Conservation (phyloP, 2,113 vertebrate genomes). For the Phycodurus eques region DNA sequence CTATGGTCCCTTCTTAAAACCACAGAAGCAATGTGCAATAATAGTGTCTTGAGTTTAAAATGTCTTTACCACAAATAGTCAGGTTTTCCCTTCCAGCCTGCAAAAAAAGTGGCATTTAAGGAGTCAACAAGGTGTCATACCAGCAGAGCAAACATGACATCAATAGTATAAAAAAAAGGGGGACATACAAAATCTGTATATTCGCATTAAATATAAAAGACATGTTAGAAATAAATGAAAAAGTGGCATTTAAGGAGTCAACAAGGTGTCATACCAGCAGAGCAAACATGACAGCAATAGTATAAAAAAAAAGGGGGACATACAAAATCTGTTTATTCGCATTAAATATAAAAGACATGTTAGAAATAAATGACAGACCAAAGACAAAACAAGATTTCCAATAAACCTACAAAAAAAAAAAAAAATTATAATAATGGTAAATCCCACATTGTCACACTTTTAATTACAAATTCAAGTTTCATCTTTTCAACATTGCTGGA, state of each 20-base stretch:
- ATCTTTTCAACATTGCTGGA: slow-evolving; percentile 40
- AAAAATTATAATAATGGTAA: slow-evolving; percentile 29
- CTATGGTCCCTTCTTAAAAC: slow-evolving; percentile 22
- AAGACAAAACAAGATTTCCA: slow-evolving; percentile 38
- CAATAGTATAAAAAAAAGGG: slow-evolving; percentile 27
- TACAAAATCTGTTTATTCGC: slow-evolving; percentile 34
- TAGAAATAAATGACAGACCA: slow-evolving; percentile 55
- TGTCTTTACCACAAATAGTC: not conserved
- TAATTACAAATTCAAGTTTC: slow-evolving; percentile 49
- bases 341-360: slow-evolving; percentile 61
- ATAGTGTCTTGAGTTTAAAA: slow-evolving; percentile 1
- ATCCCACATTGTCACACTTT: slow-evolving; percentile 43
- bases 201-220: slow-evolving; percentile 59
- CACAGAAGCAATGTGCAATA: not conserved
- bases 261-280: slow-evolving; percentile 34
- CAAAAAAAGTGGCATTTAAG: not conserved
- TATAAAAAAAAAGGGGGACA: slow-evolving; percentile 1
- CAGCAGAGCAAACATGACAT: slow-evolving; percentile 39
- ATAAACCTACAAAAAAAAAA: slow-evolving; percentile 12
- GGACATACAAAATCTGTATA: slow-evolving; percentile 25
- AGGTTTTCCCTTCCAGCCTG: not conserved
- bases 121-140: slow-evolving; percentile 33
- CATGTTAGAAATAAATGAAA: slow-evolving; percentile 56
- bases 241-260: too few species aligned
- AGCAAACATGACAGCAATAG: slow-evolving; percentile 47